Evolutionary conservation across 2,113 vertebrate genomes (phyloP), one percentile per base, ranked within the genome.

Genomic region (Neoarius graeffei): DNA sequence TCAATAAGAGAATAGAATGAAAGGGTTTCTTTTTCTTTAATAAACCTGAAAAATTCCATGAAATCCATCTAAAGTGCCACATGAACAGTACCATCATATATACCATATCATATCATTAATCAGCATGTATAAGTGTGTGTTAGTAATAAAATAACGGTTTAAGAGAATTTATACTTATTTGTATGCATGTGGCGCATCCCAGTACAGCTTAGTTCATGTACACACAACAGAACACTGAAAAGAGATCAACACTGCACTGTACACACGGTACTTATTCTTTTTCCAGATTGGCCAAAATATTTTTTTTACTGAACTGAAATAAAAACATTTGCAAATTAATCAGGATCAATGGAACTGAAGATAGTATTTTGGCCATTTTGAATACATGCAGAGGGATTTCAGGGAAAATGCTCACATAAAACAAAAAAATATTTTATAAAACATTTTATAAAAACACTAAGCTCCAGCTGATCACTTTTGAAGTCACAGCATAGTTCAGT

Each of bases 21-120:
- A 60, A 48, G n/a, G 42, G 11, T 84, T 77, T 56, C 20, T 23
- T 19, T 79, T 76, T 85, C 85, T 88, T 85, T 85, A 87, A 85
- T 84, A 80, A 88, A 84, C 71, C 71, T 80, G 82, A 83, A 88
- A 88, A 87, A 82, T 79, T 81, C 30, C 77, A 87, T 27, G 35
- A 80, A 85, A 52, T 88, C 87, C 87, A 88, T 84, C 81, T 62
- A 88, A 79, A 84, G 87, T 88, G 82, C 87, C 71, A 84, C 73
- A 85, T 59, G 50, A 69, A 85, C 19, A 85, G 87, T 85, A 88
- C 82, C 87, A 84, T 88, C 81, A 79, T 84, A 42, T 42, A 4
- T 42, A 42, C 42, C 42, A 42, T 13, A 57, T 67, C 19, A 5
- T 23, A 81, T 42, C 77, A 69, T 42, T 27, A 30, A 62, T 69